A percentile compares a stretch with the other conserved stretches of the same genome.
Conservation (phyloP, 1,140 invertebrate species). For the Drosophila repletoides region DNA sequence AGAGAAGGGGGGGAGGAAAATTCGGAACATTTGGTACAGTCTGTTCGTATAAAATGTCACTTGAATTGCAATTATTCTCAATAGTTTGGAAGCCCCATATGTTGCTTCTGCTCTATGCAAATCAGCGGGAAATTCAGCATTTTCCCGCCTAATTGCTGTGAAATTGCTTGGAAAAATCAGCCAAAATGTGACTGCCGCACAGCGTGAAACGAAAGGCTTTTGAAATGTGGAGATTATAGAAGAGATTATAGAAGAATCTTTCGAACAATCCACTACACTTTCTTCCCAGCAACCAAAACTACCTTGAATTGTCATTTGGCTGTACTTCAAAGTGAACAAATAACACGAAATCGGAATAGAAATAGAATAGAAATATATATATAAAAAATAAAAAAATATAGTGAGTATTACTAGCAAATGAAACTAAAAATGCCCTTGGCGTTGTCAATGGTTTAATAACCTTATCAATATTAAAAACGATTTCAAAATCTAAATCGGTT, state of each 20-base stretch:
- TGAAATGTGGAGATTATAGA: not conserved
- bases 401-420: slow-evolving; percentile 12
- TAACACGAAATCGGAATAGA: too few relatives aligned
- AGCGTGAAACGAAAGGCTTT: not conserved
- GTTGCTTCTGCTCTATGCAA: slow-evolving; percentile 51
- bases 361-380: not conserved
- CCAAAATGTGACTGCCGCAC: not conserved
- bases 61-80: slow-evolving; percentile 47
- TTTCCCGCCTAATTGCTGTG: slow-evolving; percentile 46
- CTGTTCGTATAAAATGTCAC: slow-evolving; percentile 25
- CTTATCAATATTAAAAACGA: slow-evolving; percentile 50
- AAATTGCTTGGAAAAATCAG: slow-evolving; percentile 58
- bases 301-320: slow-evolving; percentile 38
- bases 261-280: not conserved
- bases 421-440: slow-evolving; percentile 41
- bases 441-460: slow-evolving; percentile 47
- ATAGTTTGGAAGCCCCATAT: slow-evolving; percentile 51
- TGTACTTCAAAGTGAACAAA: not conserved
- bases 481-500: slow-evolving; percentile 14
- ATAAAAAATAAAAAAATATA: not conserved
- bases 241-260: not conserved
- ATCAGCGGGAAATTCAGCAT: too few relatives aligned
- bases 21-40: not conserved
- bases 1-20: not conserved
- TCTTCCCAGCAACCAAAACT: not conserved